Percentiles rank a stretch among this genome's conserved stretches.
These are phyloP conservation scores for Chrosomus eos DNA, from an alignment of 2,797 vertebrate genomes.

Conservation along the genomic window DNA sequence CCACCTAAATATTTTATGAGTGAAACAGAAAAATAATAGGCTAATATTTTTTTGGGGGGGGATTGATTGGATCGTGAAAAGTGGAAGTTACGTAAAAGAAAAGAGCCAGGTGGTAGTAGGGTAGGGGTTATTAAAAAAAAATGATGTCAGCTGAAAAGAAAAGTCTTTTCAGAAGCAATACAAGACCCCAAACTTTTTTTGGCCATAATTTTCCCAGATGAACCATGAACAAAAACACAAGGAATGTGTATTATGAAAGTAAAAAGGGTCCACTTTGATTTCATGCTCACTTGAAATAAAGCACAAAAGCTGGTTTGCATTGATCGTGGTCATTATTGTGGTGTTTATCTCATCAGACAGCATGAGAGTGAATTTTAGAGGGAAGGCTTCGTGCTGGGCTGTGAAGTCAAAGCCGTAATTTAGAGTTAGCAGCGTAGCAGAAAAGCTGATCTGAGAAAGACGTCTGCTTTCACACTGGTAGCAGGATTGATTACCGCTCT, in stretches of 20 bases:
- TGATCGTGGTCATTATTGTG: conserved; percentile 5
- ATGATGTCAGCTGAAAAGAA: not conserved
- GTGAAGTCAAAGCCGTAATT: conserved; percentile 70
- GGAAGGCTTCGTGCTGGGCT: conserved; percentile 71
- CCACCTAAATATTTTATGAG: not conserved
- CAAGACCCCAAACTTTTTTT: not conserved
- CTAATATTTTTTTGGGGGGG: not conserved
- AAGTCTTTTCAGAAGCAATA: not conserved
- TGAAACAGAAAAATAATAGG: not conserved
- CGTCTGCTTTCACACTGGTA: conserved; percentile 67
- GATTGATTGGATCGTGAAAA: not conserved
- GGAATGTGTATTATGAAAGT: not conserved
- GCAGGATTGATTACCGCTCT: conserved; percentile 69
- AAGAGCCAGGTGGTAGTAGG: not conserved
- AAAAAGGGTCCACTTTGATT: conserved; percentile 9
- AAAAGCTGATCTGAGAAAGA: conserved; percentile 67
- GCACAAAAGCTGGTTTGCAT: conserved; percentile 8
- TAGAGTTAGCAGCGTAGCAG: conserved; percentile 70
- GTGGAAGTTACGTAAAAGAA: not conserved
- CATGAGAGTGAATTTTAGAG: conserved; percentile 71
- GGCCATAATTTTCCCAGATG: not conserved
- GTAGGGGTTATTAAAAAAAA: not conserved
- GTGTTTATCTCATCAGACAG: conserved; percentile 67
- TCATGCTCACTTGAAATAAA: conserved; percentile 3
- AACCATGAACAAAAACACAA: not conserved